Evolutionary conservation across 2,797 vertebrate species (phyloP).

Genomic region (Falco berigora): DNA sequence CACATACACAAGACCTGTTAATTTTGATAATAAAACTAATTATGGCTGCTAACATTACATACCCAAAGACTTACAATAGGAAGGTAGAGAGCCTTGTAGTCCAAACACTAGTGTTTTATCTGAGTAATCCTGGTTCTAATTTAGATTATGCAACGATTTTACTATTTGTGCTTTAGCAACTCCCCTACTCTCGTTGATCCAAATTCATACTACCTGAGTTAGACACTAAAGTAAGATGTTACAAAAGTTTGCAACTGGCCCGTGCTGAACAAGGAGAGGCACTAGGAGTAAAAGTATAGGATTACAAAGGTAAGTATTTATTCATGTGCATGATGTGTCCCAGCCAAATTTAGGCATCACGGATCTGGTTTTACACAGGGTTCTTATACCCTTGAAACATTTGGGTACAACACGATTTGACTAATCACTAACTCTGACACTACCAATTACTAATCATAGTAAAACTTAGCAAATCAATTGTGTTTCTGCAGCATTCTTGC

Average conservation of each 20-base stretch:
- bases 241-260: neutral
- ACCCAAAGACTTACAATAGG: neutral
- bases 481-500: neutral
- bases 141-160: neutral
- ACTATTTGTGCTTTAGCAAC: neutral
- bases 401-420: neutral
- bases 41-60: neutral
- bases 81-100: neutral
- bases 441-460: fast-evolving
- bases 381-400: neutral
- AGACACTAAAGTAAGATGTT: neutral
- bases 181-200: neutral
- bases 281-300: neutral
- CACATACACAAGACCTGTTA: neutral
- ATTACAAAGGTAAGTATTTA: neutral
- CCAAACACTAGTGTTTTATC: neutral
- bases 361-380: neutral
- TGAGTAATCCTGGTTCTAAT: neutral
- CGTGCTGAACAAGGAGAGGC: fast-evolving
- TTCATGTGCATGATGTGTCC: neutral
- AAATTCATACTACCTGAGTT: neutral
- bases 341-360: neutral
- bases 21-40: conserved; percentile 18
- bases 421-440: neutral
- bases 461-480: neutral